These are phyloP conservation scores for Apotomis turbidana DNA, from an alignment of 2,888 invertebrate genomes.

Conservation along the genomic window DNA sequence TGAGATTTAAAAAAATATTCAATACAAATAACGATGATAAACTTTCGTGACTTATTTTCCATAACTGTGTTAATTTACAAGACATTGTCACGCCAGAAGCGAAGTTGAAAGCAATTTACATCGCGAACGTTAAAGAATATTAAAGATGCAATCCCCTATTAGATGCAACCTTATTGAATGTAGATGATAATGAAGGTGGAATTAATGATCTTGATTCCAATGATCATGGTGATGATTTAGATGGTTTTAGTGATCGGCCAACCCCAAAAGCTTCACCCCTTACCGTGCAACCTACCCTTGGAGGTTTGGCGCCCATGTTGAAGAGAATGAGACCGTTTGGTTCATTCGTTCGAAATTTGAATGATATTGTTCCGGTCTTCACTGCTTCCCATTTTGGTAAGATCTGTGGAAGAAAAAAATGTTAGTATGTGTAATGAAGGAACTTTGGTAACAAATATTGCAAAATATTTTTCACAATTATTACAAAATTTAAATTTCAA, in stretches of 20 bases:
- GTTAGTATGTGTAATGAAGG: no score
- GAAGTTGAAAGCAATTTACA: conserved; percentile 41
- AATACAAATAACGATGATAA: no score
- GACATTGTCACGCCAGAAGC: not conserved
- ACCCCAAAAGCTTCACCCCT: conserved; percentile 84
- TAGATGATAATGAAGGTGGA: conserved; percentile 11
- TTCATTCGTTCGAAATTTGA: conserved; percentile 98
- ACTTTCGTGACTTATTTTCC: no score
- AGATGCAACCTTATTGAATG: conserved; percentile 24
- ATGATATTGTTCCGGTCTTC: conserved; percentile 94
- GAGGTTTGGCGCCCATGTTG: conserved; percentile 92
- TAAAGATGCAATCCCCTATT: conserved; percentile 43
- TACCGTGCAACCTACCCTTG: conserved; percentile 88
- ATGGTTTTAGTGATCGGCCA: conserved; percentile 47
- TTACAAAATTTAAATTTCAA: no score
- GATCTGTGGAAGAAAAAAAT: conserved; percentile 82
- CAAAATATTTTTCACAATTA: no score
- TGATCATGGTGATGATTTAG: conserved; percentile 31
- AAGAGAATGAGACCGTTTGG: conserved; percentile 96
- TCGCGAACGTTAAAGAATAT: conserved; percentile 45
- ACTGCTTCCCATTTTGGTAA: conserved; percentile 96
- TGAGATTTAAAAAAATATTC: no score
- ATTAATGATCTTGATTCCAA: conserved; percentile 22
- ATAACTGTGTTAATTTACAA: not conserved
- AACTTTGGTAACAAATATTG: no score